These are phyloP conservation scores for Stigmatopora nigra DNA, from an alignment of 2,113 vertebrate species.

Conservation along the genomic window DNA sequence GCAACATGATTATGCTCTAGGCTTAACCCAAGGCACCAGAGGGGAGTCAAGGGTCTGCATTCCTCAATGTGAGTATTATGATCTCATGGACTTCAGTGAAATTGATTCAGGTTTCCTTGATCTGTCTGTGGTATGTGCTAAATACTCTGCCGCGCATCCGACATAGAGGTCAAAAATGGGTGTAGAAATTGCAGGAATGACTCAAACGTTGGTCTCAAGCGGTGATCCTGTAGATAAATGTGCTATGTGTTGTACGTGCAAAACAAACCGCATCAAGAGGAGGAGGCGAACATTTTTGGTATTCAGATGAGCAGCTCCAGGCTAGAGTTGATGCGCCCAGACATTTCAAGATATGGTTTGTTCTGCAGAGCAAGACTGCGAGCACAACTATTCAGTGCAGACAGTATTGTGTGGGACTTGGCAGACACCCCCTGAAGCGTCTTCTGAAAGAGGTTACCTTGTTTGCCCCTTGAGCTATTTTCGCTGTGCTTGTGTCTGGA, in stretches of 20 bases:
- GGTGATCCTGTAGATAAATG: not conserved
- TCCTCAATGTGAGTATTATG: constrained; percentile 21
- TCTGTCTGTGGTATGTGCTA: constrained; percentile 1
- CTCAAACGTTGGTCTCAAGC: not conserved
- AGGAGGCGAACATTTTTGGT: constrained; percentile 19
- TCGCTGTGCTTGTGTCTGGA: constrained; percentile 64
- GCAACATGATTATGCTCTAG: constrained; percentile 24
- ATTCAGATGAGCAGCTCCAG: constrained; percentile 23
- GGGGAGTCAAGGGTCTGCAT: constrained; percentile 23
- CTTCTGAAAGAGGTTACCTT: constrained; percentile 69
- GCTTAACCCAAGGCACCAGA: constrained; percentile 22
- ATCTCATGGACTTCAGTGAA: constrained; percentile 6
- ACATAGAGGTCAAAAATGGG: not conserved
- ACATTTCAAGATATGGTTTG: constrained; percentile 45
- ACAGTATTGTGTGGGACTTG: constrained; percentile 68
- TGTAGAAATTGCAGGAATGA: constrained; percentile 4
- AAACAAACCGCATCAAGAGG: not conserved
- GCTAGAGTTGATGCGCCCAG: constrained; percentile 38
- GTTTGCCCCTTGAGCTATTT: constrained; percentile 71
- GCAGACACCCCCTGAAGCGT: constrained; percentile 68
- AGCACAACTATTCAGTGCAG: constrained; percentile 55
- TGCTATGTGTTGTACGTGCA: not conserved
- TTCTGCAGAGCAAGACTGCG: constrained; percentile 46
- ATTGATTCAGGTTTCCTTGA: constrained; percentile 7
- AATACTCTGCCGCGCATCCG: not conserved